Evolutionary conservation across 2,888 invertebrate species (phyloP).

Genomic region (Caenorhabditis wallacei): DNA sequence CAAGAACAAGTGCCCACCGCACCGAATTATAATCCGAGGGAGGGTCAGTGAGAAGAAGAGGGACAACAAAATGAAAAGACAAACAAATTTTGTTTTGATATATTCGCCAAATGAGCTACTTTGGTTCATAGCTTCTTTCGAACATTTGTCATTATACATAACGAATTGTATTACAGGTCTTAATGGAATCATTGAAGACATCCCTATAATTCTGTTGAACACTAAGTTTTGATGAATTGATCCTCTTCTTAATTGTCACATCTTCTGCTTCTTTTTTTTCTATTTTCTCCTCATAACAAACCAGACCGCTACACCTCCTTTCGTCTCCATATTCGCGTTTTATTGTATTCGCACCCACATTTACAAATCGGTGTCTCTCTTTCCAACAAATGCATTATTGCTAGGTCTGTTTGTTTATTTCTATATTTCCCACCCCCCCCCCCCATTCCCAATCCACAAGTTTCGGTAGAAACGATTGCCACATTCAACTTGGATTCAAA

Average conservation of each 20-base stretch:
- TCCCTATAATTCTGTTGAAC: slow-evolving; percentile 8
- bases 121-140: background rate
- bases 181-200: background rate
- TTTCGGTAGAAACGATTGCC: slow-evolving; percentile 41
- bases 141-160: slow-evolving; percentile 4
- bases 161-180: slow-evolving; percentile 11
- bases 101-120: slow-evolving; percentile 55
- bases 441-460: slow-evolving; percentile 35
- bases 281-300: slow-evolving; percentile 51
- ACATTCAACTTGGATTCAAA: background rate
- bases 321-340: slow-evolving; percentile 49
- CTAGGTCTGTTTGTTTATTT: slow-evolving; percentile 61
- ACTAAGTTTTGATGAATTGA: slow-evolving; percentile 43
- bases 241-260: slow-evolving; percentile 8
- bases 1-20: slow-evolving; percentile 58
- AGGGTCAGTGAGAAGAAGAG: slow-evolving; percentile 46
- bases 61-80: slow-evolving; percentile 62
- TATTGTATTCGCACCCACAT: slow-evolving; percentile 65
- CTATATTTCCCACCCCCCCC: slow-evolving; percentile 36
- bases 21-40: slow-evolving; percentile 56
- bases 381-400: slow-evolving; percentile 60
- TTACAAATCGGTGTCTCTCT: slow-evolving; percentile 60
- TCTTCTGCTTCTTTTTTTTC: slow-evolving; percentile 4
- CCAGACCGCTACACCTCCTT: slow-evolving; percentile 47
- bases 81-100: slow-evolving; percentile 63